Base-by-base conservation (phyloP, 2,888 invertebrate species). In the Druceiella hillmani region DNA sequence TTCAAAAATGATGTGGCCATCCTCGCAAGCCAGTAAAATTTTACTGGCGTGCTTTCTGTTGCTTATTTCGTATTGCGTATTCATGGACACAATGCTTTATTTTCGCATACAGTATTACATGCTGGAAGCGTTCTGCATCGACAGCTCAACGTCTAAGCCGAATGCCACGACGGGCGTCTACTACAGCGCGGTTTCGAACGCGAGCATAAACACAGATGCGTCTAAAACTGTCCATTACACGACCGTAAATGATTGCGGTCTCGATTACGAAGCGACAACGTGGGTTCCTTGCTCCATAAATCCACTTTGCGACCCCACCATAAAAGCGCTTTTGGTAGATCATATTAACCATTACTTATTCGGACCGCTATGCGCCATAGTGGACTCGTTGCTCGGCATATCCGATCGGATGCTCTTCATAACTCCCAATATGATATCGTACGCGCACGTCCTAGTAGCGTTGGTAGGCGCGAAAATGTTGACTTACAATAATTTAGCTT, bases 311-410 rank as follows among this genome's bases (percentile, higher is more conserved):
- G 79, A 83, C 50, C 79, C 91, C 2, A 89, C 89, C 0, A 84
- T 88, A 0, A 92, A 92, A 62, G 83, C 83, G 2, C 59, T 91
- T 36, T 77, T 90, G 69, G 66, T 88, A 32, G 91, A 91, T 57
- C 88, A 87, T 45, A 76, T 84, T 3, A 90, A 89, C 56, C 86
- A 87, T 53, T 92, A 89, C 54, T 64, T 91, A 12, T 82, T 89
- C 53, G 83, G 83, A 2, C 91, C 91, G 0, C 58, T 86, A 28
- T 85, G 87, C n/a, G 77, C 81, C 3, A 62, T 87, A 13, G 65
- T 86, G 17, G 87, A 90, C 55, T 61, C 76, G 51, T 60, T 80
- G 4, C 59, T 83, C 13, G 74, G 76, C 2, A 78, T 87, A 49
- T 83, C 82, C 1, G 64, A 73, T 4, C 67, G 63, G 30, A 58